Evolutionary conservation across 2,888 invertebrate species (phyloP).

Genomic region (Muschampia plurimacula): DNA sequence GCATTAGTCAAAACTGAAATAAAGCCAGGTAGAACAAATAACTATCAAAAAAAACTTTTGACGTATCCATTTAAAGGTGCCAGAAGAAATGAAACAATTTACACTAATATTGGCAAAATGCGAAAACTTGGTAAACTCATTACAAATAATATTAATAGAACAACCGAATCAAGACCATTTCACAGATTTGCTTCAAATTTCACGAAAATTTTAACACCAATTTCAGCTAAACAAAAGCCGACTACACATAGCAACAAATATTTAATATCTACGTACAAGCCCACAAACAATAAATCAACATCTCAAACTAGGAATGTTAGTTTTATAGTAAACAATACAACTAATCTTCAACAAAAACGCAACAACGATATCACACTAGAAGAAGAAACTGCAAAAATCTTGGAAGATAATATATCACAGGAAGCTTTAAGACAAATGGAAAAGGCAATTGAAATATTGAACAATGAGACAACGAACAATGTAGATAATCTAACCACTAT

Average conservation of each 20-base stretch:
- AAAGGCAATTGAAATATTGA: constrained; percentile 33
- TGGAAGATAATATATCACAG: constrained; percentile 31
- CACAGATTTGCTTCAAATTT: constrained; percentile 22
- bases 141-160: neutral
- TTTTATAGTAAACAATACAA: neutral
- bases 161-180: neutral
- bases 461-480: constrained; percentile 32
- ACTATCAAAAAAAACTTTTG: constrained; percentile 13
- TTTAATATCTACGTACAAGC: neutral
- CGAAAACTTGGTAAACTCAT: constrained; percentile 37
- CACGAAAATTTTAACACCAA: constrained; percentile 37
- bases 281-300: neutral
- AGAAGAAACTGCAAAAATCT: constrained; percentile 49
- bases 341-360: neutral
- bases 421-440: constrained; percentile 40
- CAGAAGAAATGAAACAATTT: constrained; percentile 7
- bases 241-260: neutral
- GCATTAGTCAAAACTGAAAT: constrained; percentile 50
- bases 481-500: constrained; percentile 38
- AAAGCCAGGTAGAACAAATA: constrained; percentile 23
- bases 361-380: constrained; percentile 45
- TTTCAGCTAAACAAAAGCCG: neutral
- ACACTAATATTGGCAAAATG: constrained; percentile 20
- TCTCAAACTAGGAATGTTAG: neutral
- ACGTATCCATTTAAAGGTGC: neutral